Base-by-base conservation (phyloP, 2,797 vertebrate genomes). In the Microcaecilia unicolor region DNA sequence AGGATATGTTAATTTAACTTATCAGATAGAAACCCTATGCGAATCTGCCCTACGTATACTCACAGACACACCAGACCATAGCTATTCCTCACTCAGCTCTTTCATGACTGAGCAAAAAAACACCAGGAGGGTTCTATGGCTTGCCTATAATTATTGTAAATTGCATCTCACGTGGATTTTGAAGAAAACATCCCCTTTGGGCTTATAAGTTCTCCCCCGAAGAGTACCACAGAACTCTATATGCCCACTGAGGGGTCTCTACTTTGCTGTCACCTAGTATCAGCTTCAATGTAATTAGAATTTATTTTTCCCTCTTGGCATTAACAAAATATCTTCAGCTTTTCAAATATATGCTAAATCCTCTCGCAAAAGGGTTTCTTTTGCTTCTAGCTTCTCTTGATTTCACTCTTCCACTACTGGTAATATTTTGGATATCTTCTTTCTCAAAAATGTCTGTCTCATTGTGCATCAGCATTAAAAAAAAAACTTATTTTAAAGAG, bases 371-470 rank as follows among this genome's bases (percentile, higher is more conserved):
- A 15, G 7, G 28, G 1, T 8, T 38, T 16, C 12, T 14, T 3
- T 0, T 40, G 34, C 17, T 23, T 9, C n/a, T n/a, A n/a, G n/a
- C n/a, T n/a, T n/a, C n/a, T n/a, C n/a, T n/a, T n/a, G n/a, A n/a
- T n/a, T n/a, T n/a, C n/a, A n/a, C n/a, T n/a, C n/a, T n/a, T n/a
- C n/a, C n/a, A n/a, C n/a, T n/a, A n/a, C n/a, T n/a, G n/a, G n/a
- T n/a, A n/a, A n/a, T n/a, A n/a, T n/a, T n/a, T n/a, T n/a, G n/a
- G n/a, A n/a, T n/a, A n/a, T n/a, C n/a, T n/a, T 38, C 30, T 43
- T 38, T 52, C 13, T 28, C 8, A 34, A 30, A 26, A 26, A 26
- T 6, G 26, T 25, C 26, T 18, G 24, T 34, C 53, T 51, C n/a
- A n/a, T n/a, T n/a, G n/a, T n/a, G n/a, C 37, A 22, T 51, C 42